These are phyloP conservation scores for Malacoraja senta DNA, from an alignment of 2,797 vertebrate genomes.

Conservation along the genomic window DNA sequence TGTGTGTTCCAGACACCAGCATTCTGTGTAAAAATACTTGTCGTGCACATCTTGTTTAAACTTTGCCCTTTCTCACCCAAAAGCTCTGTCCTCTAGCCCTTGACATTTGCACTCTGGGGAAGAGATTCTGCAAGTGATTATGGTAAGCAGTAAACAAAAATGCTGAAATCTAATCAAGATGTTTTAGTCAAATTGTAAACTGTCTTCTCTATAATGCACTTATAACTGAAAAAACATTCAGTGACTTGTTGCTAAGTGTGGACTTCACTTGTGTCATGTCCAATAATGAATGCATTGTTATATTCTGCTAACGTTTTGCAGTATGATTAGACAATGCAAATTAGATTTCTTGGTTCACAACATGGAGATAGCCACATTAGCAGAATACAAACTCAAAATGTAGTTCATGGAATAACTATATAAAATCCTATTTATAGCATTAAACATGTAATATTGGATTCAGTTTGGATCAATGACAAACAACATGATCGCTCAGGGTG, in stretches of 20 bases:
- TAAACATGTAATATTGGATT: constrained; percentile 16
- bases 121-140: too few species aligned
- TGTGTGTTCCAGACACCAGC: too few species aligned
- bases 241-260: background rate
- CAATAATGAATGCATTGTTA: background rate
- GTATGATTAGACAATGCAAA: background rate
- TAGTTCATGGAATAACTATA: background rate
- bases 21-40: too few species aligned
- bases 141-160: background rate
- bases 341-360: background rate
- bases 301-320: background rate
- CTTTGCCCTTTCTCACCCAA: too few species aligned
- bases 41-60: too few species aligned
- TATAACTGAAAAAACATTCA: background rate
- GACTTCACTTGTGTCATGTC: background rate
- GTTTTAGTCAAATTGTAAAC: background rate
- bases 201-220: background rate
- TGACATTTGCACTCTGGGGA: too few species aligned
- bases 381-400: background rate
- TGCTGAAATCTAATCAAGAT: background rate
- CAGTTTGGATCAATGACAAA: constrained; percentile 25
- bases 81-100: too few species aligned
- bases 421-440: background rate
- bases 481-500: background rate
- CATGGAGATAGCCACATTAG: background rate